Conservation (phyloP, 92 coral and sea anemone genomes). For the Epizoanthus stellaris region DNA sequence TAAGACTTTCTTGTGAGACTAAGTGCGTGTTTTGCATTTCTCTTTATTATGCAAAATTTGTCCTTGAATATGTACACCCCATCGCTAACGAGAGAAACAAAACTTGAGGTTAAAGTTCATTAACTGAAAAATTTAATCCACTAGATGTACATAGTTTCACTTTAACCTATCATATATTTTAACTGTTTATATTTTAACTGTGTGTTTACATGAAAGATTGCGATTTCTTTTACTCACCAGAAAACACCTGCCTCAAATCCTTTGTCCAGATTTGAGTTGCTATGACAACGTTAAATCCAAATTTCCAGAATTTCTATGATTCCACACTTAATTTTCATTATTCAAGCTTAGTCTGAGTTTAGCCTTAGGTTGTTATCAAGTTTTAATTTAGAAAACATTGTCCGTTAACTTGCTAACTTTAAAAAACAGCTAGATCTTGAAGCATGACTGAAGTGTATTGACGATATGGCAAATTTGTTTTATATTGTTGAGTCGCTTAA, state of each 20-base stretch:
- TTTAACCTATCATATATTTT: not conserved
- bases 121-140: no score
- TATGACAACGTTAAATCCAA: not conserved
- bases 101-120: not conserved
- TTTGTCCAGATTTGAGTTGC: constrained; percentile 6
- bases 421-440: not conserved
- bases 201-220: not conserved
- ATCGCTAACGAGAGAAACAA: not conserved
- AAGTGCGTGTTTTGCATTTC: not conserved
- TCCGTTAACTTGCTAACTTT: not conserved
- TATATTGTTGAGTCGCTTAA: not conserved
- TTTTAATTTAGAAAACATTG: not conserved
- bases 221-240: constrained; percentile 11
- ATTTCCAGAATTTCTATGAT: no score
- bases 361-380: not conserved
- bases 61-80: not conserved
- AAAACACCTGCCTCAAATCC: constrained; percentile 18
- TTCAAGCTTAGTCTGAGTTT: not conserved
- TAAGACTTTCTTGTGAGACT: not conserved
- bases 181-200: no score
- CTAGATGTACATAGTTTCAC: not conserved
- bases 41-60: not conserved
- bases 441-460: not conserved
- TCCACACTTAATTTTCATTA: no score
- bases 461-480: not conserved